Conservation (phyloP, 2,797 vertebrate species). For the Pampus argenteus region DNA sequence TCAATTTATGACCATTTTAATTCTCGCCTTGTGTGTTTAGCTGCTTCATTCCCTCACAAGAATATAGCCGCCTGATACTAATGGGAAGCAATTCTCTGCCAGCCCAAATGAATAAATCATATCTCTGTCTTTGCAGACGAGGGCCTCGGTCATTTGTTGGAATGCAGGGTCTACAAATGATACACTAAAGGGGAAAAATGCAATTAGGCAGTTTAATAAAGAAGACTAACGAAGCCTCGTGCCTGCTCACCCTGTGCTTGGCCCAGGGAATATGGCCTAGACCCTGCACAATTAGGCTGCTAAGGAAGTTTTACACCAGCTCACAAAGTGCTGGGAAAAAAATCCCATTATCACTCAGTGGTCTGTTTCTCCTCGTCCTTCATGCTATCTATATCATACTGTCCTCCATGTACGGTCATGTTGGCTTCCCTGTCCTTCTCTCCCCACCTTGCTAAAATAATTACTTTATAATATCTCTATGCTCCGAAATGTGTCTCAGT, state of each 20-base stretch:
- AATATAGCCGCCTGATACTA: slow-evolving; percentile 49
- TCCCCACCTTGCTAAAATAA: slow-evolving; percentile 50
- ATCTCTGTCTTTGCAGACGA: slow-evolving; percentile 68
- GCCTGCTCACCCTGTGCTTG: slow-evolving; percentile 39
- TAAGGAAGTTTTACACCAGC: slow-evolving; percentile 46
- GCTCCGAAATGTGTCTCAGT: slow-evolving; percentile 4
- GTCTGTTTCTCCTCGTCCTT: slow-evolving; percentile 50
- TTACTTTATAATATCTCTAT: slow-evolving; percentile 25
- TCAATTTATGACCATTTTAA: slow-evolving; percentile 52
- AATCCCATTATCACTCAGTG: slow-evolving; percentile 65
- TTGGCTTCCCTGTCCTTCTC: slow-evolving; percentile 15
- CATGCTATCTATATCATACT: slow-evolving; percentile 34
- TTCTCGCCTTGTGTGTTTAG: slow-evolving; percentile 48
- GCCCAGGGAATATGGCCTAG: slow-evolving; percentile 70
- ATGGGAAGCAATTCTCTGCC: slow-evolving; percentile 63
- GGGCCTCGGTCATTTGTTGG: slow-evolving; percentile 78
- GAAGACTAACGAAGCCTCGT: slow-evolving; percentile 69
- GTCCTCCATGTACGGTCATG: slow-evolving; percentile 18
- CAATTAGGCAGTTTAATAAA: slow-evolving; percentile 84
- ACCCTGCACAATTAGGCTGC: slow-evolving; percentile 68
- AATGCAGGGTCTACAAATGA: slow-evolving; percentile 78
- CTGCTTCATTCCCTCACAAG: slow-evolving; percentile 31
- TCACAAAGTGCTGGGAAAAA: slow-evolving; percentile 53
- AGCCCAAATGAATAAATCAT: slow-evolving; percentile 80
- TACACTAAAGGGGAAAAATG: slow-evolving; percentile 79